Percentiles rank a stretch among this genome's conserved stretches.
phyloP scores from a whole-genome alignment of 2,888 invertebrate genomes.

The Yponomeuta malinellus region DNA sequence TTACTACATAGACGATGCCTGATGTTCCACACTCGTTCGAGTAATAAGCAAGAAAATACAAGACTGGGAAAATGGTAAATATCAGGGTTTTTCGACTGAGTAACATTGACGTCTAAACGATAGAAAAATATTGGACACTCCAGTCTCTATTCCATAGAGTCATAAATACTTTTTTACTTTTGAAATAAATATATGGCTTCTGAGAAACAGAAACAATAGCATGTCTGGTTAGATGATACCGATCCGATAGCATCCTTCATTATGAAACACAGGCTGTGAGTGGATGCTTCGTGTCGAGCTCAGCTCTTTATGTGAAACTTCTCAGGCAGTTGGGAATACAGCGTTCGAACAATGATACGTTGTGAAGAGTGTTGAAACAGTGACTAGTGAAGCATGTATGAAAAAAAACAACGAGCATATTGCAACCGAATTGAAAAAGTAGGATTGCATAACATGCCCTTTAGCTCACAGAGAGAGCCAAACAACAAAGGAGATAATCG shows the following conservation, averaged over 20 bases:
- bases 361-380: not conserved
- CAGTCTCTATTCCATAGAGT: no score
- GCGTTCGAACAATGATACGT: not conserved
- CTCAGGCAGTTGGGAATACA: not conserved
- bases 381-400: not conserved
- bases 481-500: not conserved
- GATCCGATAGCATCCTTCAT: not conserved
- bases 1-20: no score
- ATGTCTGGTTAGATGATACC: not conserved
- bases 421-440: not conserved
- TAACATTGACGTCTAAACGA: no score
- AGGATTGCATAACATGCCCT: not conserved
- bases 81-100: no score
- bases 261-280: not conserved
- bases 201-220: not conserved
- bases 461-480: not conserved
- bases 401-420: not conserved
- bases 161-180: not conserved
- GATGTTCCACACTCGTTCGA: no score
- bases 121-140: no score
- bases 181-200: not conserved
- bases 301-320: constrained; percentile 2
- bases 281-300: not conserved
- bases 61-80: no score
- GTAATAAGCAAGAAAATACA: no score